Evolutionary conservation across 2,888 invertebrate genomes (phyloP), one percentile per base, ranked within the genome.

Genomic region (Margaritifera margaritifera): DNA sequence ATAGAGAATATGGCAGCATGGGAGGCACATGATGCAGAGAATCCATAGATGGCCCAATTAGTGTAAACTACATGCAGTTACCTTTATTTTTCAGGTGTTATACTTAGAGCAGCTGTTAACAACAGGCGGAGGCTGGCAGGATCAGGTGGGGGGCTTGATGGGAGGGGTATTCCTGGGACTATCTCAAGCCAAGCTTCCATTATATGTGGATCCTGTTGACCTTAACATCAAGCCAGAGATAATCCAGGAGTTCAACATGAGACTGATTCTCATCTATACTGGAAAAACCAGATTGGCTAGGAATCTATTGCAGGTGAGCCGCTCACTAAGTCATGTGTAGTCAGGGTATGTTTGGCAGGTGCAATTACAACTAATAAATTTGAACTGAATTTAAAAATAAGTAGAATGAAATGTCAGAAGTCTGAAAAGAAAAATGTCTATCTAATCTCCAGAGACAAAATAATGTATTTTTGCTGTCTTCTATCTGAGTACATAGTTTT

Each of bases 81-180:
- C 42, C 15, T 52, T 59, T 55, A 19, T 63, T 24, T 62, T 79
- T 1, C 74, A 91, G 91, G 91, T 92, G 4, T 80, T 92, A 20
- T 87, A 90, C 72, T 84, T 92, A 50, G 92, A 92, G 75, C 92
- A 92, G 80, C 78, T 92, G 76, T 81, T 92, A 79, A 92, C 92
- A 4, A 91, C 92, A 11, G 92, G 92, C 5, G 92, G 92, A 2
- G 92, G 92, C 0, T 92, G 92, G 92, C 92, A 92, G 83, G 92
- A 92, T 81, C 91, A 91, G 82, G 89, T 92, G 3, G 92, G 92
- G 24, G 91, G 91, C 1, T 78, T 92, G 19, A 81, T 86, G 53
- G 90, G 89, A 2, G 92, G 91, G 2, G 75, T 91, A 51, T 90
- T 90, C 66, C 80, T 90, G 52, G 90, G 90, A 20, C 79, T 84